Base-by-base conservation (phyloP, 2,113 vertebrate species). In the Malurus elegans region DNA sequence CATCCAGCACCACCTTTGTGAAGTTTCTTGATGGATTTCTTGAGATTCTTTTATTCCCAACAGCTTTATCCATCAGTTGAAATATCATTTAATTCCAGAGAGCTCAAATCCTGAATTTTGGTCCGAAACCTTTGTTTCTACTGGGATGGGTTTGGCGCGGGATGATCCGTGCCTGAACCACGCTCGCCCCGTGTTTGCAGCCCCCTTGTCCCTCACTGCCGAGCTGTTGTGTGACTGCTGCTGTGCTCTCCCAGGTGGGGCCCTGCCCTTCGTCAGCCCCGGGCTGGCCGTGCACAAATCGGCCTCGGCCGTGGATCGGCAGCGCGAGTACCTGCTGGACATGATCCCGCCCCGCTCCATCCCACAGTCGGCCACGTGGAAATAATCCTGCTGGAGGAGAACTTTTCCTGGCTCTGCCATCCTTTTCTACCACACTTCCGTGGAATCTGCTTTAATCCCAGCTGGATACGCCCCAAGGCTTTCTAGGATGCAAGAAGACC, bases 331-430 rank as follows among this genome's bases (percentile, higher is more conserved):
- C 95, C 99, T 99, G 91, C 98, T 99, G 95, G 99, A 99, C 97
- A 99, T 99, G 99, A 99, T 99, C 95, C 99, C 99, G 29, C 99
- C 99, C 31, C 98, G 99, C 92, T 99, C 99, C 83, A 99, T 99
- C 98, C 99, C 99, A 97, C 99, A 99, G 93, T 98, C 99, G 1
- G 98, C 99, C 97, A 99, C 99, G 56, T 99, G 99, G 99, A 99
- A 99, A 98, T 99, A 99, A 98, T 98, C 87, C 84, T 95, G 48
- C 71, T 91, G 95, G 93, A 88, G 92, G 95, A 91, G 85, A 79
- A 92, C 96, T 88, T 88, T 15, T 70, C 92, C 94, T 81, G 64
- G 70, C 95, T 93, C 94, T 84, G 93, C 95, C 93, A 89, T 93
- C 94, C 92, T 89, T 95, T 79, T 73, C 53, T 75, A 88, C 95